phyloP scores from a whole-genome alignment of 1,140 invertebrate genomes.

The Anagrus nilaparvatae region DNA sequence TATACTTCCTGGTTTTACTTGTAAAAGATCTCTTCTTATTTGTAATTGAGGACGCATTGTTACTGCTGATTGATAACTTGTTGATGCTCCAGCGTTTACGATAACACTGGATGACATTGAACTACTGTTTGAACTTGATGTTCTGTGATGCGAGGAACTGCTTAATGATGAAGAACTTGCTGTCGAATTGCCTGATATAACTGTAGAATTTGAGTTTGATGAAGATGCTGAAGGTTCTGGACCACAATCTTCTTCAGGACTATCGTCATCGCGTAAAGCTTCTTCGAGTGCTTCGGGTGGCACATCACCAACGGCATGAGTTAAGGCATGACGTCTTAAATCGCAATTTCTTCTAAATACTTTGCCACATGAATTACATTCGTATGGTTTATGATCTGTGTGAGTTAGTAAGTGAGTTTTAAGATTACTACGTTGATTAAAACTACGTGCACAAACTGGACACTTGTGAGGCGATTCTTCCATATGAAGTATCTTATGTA shows the following conservation, averaged over 20 bases:
- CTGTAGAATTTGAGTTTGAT: constrained; percentile 31
- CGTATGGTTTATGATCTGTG: constrained; percentile 89
- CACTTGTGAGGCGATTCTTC: constrained; percentile 89
- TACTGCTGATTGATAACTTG: constrained; percentile 7
- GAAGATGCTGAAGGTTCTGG: constrained; percentile 25
- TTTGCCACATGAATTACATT: constrained; percentile 83
- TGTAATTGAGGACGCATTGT: constrained; percentile 52
- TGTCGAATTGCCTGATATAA: constrained; percentile 22
- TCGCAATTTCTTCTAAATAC: constrained; percentile 81
- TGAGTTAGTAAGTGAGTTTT: constrained; percentile 92
- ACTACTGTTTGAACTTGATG: constrained; percentile 22
- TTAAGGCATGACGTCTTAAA: constrained; percentile 69
- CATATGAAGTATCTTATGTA: constrained; percentile 88
- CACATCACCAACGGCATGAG: constrained; percentile 74
- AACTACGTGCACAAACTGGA: constrained; percentile 76
- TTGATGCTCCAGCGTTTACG: constrained; percentile 19
- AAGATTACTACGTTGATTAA: constrained; percentile 85
- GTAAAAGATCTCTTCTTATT: constrained; percentile 59
- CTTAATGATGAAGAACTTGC: constrained; percentile 8
- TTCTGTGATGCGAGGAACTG: constrained; percentile 26
- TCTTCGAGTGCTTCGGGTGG: constrained; percentile 58
- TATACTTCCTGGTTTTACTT: constrained; percentile 41
- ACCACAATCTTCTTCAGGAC: constrained; percentile 36
- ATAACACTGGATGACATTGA: background rate
- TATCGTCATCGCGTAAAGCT: constrained; percentile 53